Evolutionary conservation across 2,888 invertebrate species (phyloP).

Genomic region (Melinopterus prodromus): DNA sequence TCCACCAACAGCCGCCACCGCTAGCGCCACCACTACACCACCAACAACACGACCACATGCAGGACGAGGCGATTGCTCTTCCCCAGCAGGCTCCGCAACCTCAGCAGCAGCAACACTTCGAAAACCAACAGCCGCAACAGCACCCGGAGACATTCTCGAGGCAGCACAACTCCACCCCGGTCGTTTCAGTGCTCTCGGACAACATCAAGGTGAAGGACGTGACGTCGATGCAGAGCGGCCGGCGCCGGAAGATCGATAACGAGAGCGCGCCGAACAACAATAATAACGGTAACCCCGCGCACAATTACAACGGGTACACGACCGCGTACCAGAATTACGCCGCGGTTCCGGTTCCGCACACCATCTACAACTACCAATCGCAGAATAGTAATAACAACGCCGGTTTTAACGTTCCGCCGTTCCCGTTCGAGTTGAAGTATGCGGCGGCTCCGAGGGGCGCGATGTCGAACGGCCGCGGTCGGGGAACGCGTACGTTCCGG

Average conservation of each 20-base stretch:
- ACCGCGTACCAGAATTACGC: background rate
- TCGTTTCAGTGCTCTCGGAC: slow-evolving; percentile 57
- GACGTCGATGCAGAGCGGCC: slow-evolving; percentile 58
- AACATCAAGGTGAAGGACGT: slow-evolving; percentile 58
- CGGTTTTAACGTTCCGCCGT: slow-evolving; percentile 8
- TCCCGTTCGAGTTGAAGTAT: background rate
- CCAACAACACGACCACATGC: slow-evolving; percentile 25
- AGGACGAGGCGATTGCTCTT: slow-evolving; percentile 7
- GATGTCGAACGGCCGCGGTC: background rate
- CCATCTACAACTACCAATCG: background rate
- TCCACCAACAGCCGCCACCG: slow-evolving; percentile 27
- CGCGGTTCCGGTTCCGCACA: background rate
- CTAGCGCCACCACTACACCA: slow-evolving; percentile 26
- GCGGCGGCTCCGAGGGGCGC: background rate
- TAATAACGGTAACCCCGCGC: slow-evolving; percentile 19
- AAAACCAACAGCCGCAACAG: slow-evolving; percentile 30
- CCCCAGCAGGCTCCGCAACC: background rate
- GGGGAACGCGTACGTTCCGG: slow-evolving; percentile 28
- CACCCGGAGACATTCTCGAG: slow-evolving; percentile 39
- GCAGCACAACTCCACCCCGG: slow-evolving; percentile 54
- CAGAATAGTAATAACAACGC: background rate
- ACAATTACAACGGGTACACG: slow-evolving; percentile 37
- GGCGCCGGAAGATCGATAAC: slow-evolving; percentile 47
- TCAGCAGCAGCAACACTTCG: slow-evolving; percentile 13
- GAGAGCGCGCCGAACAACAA: slow-evolving; percentile 17